Evolutionary conservation across 1,140 invertebrate genomes (phyloP), one percentile per base, ranked within the genome.

Genomic region (Orius insidiosus): DNA sequence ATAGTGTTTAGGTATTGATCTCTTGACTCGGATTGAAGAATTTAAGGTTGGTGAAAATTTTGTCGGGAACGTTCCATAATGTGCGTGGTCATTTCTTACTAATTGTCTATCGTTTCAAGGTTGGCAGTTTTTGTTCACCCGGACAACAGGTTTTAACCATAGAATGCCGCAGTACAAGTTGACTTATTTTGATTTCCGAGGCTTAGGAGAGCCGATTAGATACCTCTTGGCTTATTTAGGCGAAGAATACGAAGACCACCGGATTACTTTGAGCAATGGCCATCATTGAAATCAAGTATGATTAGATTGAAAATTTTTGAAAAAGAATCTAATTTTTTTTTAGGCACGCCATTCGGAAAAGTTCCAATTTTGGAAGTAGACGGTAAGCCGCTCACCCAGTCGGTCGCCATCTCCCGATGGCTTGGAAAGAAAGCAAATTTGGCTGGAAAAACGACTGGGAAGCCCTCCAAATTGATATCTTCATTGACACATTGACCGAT

Each of bases 171-270:
- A 46, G 10, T 71, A 70, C 58, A 72, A 69, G 51, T 59, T 80
- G n/a, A 71, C 68, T 45, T 80, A 80, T 54, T 80, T 78, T 60
- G 68, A 75, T 54, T 62, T 74, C 10, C 70, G 68, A 60, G 77
- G 74, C 2, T 59, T 79, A 11, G 76, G 68, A 13, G 78, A 83
- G 57, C 68, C 75, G 2, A 69, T 78, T 48, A 65, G 80, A 45
- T 72, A 71, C 47, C 60, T 83, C 10, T 63, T 81, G 41, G 67
- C 67, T 30, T 75, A 78, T 52, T 69, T 71, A 9, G 68, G 63
- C 36, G 59, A 73, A 43, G 63, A 69, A 31, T 82, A 72, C 58
- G 72, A 78, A 59, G 78, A 83, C 61, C 60, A 67, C 35, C 36
- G 49, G 7, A 19, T 53, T 13, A 7, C 46, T 3, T 15, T 16